Conservation (phyloP, 2,113 vertebrate genomes). For the Nothoprocta pentlandii region DNA sequence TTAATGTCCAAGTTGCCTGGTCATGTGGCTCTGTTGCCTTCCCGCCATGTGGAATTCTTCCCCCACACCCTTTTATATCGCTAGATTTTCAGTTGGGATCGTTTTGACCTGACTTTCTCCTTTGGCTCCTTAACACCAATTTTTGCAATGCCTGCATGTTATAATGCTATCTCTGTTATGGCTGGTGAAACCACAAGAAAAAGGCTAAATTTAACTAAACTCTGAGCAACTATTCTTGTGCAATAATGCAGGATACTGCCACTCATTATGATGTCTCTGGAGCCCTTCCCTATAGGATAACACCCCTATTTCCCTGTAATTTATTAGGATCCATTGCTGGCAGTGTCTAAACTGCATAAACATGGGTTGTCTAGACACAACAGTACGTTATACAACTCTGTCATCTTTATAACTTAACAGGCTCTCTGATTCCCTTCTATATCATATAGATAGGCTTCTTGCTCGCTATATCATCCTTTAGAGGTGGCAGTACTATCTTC, state of each 20-base stretch:
- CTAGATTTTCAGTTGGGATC: conserved; percentile 4
- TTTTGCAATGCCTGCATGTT: conserved; percentile 35
- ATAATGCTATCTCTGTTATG: conserved; percentile 62
- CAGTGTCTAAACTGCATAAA: background rate
- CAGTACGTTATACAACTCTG: background rate
- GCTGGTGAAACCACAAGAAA: conserved; percentile 16
- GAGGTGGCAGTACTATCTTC: background rate
- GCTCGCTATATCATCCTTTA: background rate
- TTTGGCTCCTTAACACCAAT: conserved; percentile 5
- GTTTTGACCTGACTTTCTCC: conserved; percentile 42
- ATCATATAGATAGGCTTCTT: background rate
- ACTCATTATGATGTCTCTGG: background rate
- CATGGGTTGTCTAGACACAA: background rate
- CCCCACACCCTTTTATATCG: background rate
- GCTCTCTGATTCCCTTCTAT: background rate
- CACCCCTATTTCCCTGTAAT: background rate
- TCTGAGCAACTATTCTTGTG: background rate
- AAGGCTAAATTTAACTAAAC: conserved; percentile 33
- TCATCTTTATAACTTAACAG: background rate
- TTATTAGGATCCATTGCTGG: background rate
- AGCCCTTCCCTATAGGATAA: background rate
- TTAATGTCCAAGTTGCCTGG: background rate
- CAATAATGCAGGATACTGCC: background rate
- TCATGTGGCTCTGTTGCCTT: background rate
- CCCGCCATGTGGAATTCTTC: background rate